Percentiles rank a stretch among this genome's conserved stretches.
These are phyloP conservation scores for Drosophila varians DNA, from an alignment of 1,140 invertebrate genomes.

Conservation along the genomic window DNA sequence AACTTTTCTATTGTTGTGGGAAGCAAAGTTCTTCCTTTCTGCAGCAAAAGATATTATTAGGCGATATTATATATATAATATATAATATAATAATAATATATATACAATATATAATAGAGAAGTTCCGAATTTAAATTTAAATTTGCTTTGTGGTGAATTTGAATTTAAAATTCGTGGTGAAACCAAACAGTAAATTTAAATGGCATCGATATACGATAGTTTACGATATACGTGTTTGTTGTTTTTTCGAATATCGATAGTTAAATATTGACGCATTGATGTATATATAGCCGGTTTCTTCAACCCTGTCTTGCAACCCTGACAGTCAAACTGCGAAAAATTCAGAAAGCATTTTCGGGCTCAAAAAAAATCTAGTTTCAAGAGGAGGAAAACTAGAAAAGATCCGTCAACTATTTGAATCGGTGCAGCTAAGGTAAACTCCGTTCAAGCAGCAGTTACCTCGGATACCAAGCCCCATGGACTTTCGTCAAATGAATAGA, in stretches of 20 bases:
- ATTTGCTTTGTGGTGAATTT: too few relatives aligned
- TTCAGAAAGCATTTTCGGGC: constrained; percentile 9
- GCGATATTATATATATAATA: too few relatives aligned
- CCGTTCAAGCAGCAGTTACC: constrained; percentile 1
- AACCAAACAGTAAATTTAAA: too few relatives aligned
- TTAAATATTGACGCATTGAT: not conserved
- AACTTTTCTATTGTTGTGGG: too few relatives aligned
- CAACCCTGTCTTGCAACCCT: constrained; percentile 22
- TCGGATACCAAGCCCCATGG: constrained; percentile 22
- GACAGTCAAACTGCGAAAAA: constrained; percentile 27
- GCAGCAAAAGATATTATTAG: too few relatives aligned
- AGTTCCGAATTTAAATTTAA: too few relatives aligned
- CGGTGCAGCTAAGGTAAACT: not conserved
- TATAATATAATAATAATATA: too few relatives aligned
- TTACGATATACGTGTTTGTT: too few relatives aligned
- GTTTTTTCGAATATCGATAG: not conserved
- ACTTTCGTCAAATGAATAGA: constrained; percentile 39
- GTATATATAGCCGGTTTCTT: constrained; percentile 25
- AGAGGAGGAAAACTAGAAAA: not conserved
- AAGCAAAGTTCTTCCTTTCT: too few relatives aligned
- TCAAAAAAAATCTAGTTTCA: not conserved
- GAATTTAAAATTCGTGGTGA: too few relatives aligned
- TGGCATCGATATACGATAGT: too few relatives aligned
- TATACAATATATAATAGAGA: too few relatives aligned
- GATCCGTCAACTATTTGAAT: not conserved